Conservation (phyloP, 2,113 vertebrate species). For the Hypanus sabinus region DNA sequence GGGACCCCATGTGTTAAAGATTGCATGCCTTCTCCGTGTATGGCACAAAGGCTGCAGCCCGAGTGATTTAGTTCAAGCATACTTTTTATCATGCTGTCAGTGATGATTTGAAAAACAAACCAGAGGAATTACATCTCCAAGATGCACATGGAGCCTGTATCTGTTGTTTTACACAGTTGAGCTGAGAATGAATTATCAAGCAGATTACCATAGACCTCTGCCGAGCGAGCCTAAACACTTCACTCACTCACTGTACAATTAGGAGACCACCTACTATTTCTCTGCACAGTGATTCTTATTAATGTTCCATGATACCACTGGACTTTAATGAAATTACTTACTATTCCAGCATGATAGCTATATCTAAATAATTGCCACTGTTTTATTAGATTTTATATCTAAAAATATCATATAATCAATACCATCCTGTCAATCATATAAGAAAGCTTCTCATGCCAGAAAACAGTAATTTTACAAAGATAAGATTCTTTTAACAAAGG, state of each 20-base stretch:
- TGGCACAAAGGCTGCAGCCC: neutral
- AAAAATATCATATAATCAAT: slow-evolving; percentile 29
- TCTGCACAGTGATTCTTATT: slow-evolving; percentile 51
- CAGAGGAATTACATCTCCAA: neutral
- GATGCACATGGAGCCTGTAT: neutral
- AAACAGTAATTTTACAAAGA: neutral
- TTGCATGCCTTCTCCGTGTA: neutral
- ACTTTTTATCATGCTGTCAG: neutral
- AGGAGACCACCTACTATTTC: slow-evolving; percentile 37
- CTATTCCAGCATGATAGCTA: neutral
- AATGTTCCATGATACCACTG: slow-evolving; percentile 64
- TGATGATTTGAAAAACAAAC: slow-evolving; percentile 22
- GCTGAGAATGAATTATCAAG: slow-evolving; percentile 37
- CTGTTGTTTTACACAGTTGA: slow-evolving; percentile 20
- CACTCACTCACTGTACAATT: slow-evolving; percentile 41
- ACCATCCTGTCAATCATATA: neutral
- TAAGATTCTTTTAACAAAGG: neutral
- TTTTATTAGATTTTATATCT: slow-evolving; percentile 16
- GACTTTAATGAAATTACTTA: slow-evolving; percentile 32
- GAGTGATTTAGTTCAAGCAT: neutral
- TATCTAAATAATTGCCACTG: neutral
- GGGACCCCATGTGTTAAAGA: neutral
- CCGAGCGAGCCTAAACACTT: neutral
- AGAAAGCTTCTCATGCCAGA: neutral
- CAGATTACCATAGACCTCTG: slow-evolving; percentile 25